These are phyloP conservation scores for Eupithecia centaureata DNA, from an alignment of 2,888 invertebrate genomes.

Conservation along the genomic window DNA sequence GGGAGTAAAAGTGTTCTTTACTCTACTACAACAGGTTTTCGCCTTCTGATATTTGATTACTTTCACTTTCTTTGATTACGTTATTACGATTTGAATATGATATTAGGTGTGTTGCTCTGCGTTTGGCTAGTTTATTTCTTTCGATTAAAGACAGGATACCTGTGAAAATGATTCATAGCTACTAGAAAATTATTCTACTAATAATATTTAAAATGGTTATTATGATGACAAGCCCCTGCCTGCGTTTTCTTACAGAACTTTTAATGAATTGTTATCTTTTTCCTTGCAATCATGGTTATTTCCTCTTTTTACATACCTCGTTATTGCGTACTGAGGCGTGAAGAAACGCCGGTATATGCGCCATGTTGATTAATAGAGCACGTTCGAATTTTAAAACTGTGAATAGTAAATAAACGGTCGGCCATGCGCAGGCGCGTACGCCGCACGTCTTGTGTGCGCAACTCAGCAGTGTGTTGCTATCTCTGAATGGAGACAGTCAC, in stretches of 20 bases:
- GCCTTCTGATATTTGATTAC: constrained; percentile 49
- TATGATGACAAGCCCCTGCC: background rate
- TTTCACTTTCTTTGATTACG: constrained; percentile 65
- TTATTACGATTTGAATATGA: constrained; percentile 22
- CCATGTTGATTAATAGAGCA: constrained; percentile 76
- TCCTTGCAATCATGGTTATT: constrained; percentile 39
- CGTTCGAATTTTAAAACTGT: constrained; percentile 76
- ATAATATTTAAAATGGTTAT: background rate
- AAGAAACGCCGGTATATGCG: constrained; percentile 57
- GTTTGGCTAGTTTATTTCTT: background rate
- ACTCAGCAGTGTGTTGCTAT: constrained; percentile 76
- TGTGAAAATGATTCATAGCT: background rate
- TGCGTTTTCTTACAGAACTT: constrained; percentile 31
- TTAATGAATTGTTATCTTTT: constrained; percentile 45
- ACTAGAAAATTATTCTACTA: background rate
- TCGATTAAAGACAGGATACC: background rate
- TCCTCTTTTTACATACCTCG: constrained; percentile 46
- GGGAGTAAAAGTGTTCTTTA: constrained; percentile 55
- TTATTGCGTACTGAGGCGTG: constrained; percentile 50
- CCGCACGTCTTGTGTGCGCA: constrained; percentile 47
- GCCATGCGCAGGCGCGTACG: constrained; percentile 72
- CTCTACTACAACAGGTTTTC: constrained; percentile 63
- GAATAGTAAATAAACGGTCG: constrained; percentile 80
- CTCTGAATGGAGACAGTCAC: constrained; percentile 76
- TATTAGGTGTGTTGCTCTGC: background rate